Conservation (phyloP, 2,797 vertebrate genomes). For the Acipenser oxyrinchus region DNA sequence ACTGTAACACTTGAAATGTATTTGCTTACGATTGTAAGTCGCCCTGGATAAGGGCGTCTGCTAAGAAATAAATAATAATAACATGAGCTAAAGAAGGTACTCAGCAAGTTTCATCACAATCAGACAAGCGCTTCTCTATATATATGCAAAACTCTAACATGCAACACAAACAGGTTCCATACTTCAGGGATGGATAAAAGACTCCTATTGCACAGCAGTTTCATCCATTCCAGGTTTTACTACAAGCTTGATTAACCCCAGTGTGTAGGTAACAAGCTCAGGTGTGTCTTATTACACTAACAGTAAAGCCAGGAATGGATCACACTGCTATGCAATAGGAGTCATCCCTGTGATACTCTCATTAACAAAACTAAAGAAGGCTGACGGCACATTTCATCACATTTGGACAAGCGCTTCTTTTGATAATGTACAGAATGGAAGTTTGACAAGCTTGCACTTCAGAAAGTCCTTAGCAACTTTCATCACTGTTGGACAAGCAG, state of each 20-base stretch:
- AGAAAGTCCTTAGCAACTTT: constrained; percentile 11
- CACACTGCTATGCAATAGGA: constrained; percentile 9
- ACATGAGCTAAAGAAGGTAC: background rate
- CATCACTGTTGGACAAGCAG: background rate
- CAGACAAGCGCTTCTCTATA: constrained; percentile 26
- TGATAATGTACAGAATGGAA: background rate
- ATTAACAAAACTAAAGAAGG: background rate
- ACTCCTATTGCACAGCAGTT: too few relatives aligned
- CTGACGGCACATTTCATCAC: too few relatives aligned
- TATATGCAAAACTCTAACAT: constrained; percentile 17
- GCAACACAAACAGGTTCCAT: too few relatives aligned
- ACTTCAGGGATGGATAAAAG: too few relatives aligned
- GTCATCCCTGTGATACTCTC: background rate
- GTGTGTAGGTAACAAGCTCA: background rate
- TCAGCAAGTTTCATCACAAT: constrained; percentile 3
- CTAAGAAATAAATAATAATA: too few relatives aligned
- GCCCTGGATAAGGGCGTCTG: too few relatives aligned
- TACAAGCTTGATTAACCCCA: too few relatives aligned
- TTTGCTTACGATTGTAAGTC: too few relatives aligned
- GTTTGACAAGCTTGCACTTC: constrained; percentile 26
- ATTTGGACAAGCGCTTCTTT: too few relatives aligned
- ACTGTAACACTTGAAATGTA: too few relatives aligned
- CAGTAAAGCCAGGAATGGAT: constrained; percentile 2
- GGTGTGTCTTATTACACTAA: constrained; percentile 1
- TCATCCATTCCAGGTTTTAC: too few relatives aligned